phyloP scores from a whole-genome alignment of 2,113 vertebrate species.

The Tichodroma muraria region DNA sequence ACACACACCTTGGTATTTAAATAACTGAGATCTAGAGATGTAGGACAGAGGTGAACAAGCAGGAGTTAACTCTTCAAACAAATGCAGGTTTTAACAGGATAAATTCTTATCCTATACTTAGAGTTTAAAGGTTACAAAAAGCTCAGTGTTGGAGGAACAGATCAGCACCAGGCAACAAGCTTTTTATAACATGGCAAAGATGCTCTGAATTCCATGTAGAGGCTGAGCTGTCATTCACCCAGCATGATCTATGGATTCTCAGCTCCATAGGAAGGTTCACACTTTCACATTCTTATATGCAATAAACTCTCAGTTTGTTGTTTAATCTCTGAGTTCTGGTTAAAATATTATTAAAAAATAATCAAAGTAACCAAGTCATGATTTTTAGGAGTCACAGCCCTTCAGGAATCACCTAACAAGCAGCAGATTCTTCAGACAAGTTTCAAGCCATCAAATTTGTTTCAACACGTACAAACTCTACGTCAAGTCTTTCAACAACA shows the following conservation, averaged over 20 bases:
- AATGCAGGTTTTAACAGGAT: slow-evolving; percentile 23
- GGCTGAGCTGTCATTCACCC: background rate
- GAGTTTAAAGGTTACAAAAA: slow-evolving; percentile 31
- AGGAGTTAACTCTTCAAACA: slow-evolving; percentile 5
- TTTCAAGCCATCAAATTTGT: background rate
- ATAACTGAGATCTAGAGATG: slow-evolving; percentile 20
- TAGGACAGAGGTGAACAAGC: background rate
- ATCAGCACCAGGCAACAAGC: background rate
- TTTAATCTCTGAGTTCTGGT: background rate
- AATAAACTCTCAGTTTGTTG: background rate
- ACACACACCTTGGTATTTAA: slow-evolving; percentile 40
- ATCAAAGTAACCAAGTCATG: background rate
- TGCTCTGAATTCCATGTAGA: background rate
- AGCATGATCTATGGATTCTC: background rate
- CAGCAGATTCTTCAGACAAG: background rate
- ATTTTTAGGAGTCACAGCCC: background rate
- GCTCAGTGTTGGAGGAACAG: background rate
- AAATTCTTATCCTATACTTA: background rate
- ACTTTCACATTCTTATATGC: background rate
- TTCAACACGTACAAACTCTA: background rate
- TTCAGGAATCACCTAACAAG: background rate
- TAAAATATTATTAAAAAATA: background rate
- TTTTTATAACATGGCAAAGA: background rate
- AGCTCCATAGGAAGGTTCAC: background rate
- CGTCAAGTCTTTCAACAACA: background rate